A percentile compares a stretch with the other conserved stretches of the same genome.
Conservation (phyloP, 2,797 vertebrate genomes). For the Oophaga sylvatica region DNA sequence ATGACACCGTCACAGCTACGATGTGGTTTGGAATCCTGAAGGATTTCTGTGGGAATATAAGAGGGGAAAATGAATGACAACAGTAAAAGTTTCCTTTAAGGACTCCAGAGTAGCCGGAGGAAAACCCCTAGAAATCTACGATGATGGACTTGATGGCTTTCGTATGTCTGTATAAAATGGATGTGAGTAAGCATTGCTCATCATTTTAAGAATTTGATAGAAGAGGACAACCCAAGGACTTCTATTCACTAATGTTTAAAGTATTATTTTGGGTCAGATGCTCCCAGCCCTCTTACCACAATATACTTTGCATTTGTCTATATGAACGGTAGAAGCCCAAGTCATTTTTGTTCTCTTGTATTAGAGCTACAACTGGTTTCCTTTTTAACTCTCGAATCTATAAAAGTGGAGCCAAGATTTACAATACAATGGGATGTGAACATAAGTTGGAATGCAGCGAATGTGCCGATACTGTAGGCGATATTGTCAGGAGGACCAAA, state of each 20-base stretch:
- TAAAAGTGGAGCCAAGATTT: constrained; percentile 42
- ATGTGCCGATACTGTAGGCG: constrained; percentile 49
- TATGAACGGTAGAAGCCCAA: neutral
- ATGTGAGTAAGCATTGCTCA: neutral
- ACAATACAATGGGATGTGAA: constrained; percentile 44
- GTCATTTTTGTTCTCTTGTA: neutral
- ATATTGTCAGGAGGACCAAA: constrained; percentile 41
- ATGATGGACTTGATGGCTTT: neutral
- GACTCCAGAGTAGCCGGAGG: neutral
- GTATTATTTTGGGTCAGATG: neutral
- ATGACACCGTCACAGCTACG: neutral
- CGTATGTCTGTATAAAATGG: neutral
- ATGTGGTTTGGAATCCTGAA: neutral
- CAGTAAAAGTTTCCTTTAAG: neutral
- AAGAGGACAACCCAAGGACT: neutral
- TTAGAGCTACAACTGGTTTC: constrained; percentile 15
- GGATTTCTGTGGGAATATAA: neutral
- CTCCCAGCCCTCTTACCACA: neutral
- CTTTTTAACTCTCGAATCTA: constrained; percentile 6
- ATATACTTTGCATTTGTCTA: neutral
- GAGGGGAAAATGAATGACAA: neutral
- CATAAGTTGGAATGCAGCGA: constrained; percentile 56
- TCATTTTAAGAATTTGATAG: neutral
- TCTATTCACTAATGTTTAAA: neutral
- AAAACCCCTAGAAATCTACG: neutral